These are phyloP conservation scores for Drosophila lacicola DNA, from an alignment of 2,888 invertebrate genomes.

Conservation along the genomic window DNA sequence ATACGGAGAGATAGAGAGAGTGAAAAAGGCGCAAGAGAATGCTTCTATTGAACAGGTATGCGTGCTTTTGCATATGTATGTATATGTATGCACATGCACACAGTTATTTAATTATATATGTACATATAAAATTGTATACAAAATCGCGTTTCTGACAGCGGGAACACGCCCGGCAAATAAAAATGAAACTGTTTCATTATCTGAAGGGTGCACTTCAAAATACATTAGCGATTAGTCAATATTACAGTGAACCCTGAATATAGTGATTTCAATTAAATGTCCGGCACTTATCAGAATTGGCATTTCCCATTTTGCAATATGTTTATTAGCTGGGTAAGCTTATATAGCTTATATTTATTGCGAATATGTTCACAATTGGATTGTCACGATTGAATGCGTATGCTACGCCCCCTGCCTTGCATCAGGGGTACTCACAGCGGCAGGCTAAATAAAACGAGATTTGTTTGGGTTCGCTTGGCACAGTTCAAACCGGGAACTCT, in stretches of 20 bases:
- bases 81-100: no score
- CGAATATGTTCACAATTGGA: not conserved
- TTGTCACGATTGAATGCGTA: not conserved
- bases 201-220: not conserved
- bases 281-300: not conserved
- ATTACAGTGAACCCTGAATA: not conserved
- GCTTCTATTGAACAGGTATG: no score
- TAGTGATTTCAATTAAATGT: not conserved
- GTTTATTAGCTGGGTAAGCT: not conserved
- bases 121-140: no score
- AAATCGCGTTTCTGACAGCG: not conserved
- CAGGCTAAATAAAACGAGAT: slow-evolving; percentile 9
- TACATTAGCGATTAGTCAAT: not conserved
- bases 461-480: not conserved
- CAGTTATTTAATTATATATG: no score
- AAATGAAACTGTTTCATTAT: not conserved
- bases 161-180: not conserved
- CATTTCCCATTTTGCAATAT: not conserved
- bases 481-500: slow-evolving; percentile 4
- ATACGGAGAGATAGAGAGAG: no score
- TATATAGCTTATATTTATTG: not conserved
- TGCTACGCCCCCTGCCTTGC: not conserved
- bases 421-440: not conserved
- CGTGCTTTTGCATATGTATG: no score
- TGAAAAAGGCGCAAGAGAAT: no score